A percentile compares a stretch with the other conserved stretches of the same genome.
Evolutionary conservation across 2,888 invertebrate genomes (phyloP).

Genomic region (Galerucella nymphaeae): DNA sequence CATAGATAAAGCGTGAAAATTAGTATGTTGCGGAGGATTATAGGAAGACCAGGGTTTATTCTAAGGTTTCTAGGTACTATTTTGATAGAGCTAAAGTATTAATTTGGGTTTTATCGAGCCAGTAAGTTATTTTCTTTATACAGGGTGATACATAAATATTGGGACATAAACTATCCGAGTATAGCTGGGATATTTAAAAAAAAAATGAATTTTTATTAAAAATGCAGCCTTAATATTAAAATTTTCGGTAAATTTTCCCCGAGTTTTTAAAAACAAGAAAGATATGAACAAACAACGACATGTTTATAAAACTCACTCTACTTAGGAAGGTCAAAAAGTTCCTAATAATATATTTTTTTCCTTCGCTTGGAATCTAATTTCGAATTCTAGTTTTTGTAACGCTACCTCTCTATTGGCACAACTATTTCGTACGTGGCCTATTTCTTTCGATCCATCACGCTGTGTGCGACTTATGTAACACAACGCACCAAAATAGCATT

Average conservation of each 20-base stretch:
- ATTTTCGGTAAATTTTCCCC: too few species aligned
- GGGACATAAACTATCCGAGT: too few species aligned
- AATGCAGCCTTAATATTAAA: too few species aligned
- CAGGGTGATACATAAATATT: too few species aligned
- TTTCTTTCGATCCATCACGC: conserved; percentile 28
- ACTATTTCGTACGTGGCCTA: conserved; percentile 32
- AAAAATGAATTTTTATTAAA: too few species aligned
- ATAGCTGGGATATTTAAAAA: too few species aligned
- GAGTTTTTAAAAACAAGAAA: too few species aligned
- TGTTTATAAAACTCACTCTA: neutral
- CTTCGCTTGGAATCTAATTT: conserved; percentile 14
- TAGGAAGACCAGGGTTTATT: conserved; percentile 16
- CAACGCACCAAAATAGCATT: conserved; percentile 39
- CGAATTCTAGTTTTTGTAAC: conserved; percentile 14
- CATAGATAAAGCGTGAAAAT: conserved; percentile 18
- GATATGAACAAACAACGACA: too few species aligned
- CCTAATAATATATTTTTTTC: conserved; percentile 18
- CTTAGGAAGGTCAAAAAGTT: conserved; percentile 12
- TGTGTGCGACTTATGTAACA: conserved; percentile 36
- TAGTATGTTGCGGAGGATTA: conserved; percentile 10
- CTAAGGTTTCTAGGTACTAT: neutral
- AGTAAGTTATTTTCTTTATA: too few species aligned
- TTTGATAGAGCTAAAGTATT: neutral
- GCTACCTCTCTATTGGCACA: conserved; percentile 20
- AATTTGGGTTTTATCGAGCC: neutral